Evolutionary conservation across 2,888 invertebrate genomes (phyloP).

Genomic region (Tortricodes alternella): DNA sequence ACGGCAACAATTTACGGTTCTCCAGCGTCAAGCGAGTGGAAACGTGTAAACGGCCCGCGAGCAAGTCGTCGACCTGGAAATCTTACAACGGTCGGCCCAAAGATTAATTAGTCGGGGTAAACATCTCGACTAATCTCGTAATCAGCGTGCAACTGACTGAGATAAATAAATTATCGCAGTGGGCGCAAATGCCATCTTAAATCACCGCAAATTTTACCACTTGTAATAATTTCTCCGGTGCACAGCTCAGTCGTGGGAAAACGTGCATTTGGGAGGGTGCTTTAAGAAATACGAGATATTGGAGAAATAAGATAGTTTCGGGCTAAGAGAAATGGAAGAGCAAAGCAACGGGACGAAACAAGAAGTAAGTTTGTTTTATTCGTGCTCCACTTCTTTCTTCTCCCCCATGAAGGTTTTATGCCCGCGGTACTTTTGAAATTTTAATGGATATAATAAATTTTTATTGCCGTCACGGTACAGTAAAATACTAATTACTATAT

Average conservation of each 20-base stretch:
- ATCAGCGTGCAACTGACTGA: constrained; percentile 69
- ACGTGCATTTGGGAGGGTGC: constrained; percentile 45
- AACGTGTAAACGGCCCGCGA: constrained; percentile 53
- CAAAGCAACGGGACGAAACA: constrained; percentile 46
- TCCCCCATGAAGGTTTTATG: neutral
- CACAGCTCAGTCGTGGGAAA: constrained; percentile 58
- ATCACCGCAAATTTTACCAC: constrained; percentile 60
- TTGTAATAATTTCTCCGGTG: constrained; percentile 57
- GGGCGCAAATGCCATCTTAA: constrained; percentile 66
- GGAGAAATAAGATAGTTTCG: constrained; percentile 35
- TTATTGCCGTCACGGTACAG: neutral
- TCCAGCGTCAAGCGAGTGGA: constrained; percentile 46
- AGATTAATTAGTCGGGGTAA: constrained; percentile 75
- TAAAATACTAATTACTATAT: no score
- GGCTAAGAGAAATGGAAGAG: constrained; percentile 46
- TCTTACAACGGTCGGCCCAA: constrained; percentile 56
- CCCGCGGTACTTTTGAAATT: neutral
- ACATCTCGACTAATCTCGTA: constrained; percentile 70
- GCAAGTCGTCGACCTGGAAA: constrained; percentile 66
- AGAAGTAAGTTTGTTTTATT: constrained; percentile 52
- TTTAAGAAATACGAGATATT: constrained; percentile 36
- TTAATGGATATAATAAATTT: neutral
- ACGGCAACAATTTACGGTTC: constrained; percentile 34
- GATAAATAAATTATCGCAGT: constrained; percentile 69
- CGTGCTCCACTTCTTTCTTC: constrained; percentile 7